These are phyloP conservation scores for Gymnoscopelus microlampas DNA, from an alignment of 2,797 vertebrate species.

Conservation along the genomic window DNA sequence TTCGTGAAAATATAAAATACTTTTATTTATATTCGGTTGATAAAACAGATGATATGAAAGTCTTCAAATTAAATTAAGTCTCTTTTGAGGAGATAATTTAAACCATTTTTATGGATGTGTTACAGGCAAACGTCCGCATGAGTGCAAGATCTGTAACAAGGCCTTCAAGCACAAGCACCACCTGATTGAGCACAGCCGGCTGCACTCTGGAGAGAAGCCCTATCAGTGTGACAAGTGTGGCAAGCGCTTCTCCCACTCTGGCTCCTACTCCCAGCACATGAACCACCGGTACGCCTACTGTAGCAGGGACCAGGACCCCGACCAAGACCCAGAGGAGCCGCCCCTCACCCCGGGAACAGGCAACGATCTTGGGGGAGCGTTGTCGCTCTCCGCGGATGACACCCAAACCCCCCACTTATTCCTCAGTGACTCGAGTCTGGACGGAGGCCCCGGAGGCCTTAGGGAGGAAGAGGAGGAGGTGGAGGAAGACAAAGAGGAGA, in stretches of 20 bases:
- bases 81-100: neutral
- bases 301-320: slow-evolving; percentile 80
- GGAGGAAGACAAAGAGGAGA: slow-evolving; percentile 55
- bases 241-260: slow-evolving; percentile 88
- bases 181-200: slow-evolving; percentile 85
- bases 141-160: slow-evolving; percentile 86
- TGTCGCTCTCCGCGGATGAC: slow-evolving; percentile 68
- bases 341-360: slow-evolving; percentile 52
- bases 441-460: slow-evolving; percentile 64
- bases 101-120: slow-evolving; percentile 8
- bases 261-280: slow-evolving; percentile 90
- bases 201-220: slow-evolving; percentile 89
- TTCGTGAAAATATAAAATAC: neutral
- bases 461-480: slow-evolving; percentile 72
- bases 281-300: slow-evolving; percentile 89
- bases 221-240: slow-evolving; percentile 88
- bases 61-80: neutral
- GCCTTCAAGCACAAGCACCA: slow-evolving; percentile 91
- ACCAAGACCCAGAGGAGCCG: slow-evolving; percentile 68
- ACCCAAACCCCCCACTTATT: slow-evolving; percentile 72
- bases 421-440: slow-evolving; percentile 82
- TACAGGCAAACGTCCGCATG: slow-evolving; percentile 85
- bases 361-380: slow-evolving; percentile 40
- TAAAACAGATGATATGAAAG: too few relatives aligned
- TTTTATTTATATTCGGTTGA: too few relatives aligned